Base-by-base conservation (phyloP, 2,888 invertebrate species). In the Drosophila anomelani region DNA sequence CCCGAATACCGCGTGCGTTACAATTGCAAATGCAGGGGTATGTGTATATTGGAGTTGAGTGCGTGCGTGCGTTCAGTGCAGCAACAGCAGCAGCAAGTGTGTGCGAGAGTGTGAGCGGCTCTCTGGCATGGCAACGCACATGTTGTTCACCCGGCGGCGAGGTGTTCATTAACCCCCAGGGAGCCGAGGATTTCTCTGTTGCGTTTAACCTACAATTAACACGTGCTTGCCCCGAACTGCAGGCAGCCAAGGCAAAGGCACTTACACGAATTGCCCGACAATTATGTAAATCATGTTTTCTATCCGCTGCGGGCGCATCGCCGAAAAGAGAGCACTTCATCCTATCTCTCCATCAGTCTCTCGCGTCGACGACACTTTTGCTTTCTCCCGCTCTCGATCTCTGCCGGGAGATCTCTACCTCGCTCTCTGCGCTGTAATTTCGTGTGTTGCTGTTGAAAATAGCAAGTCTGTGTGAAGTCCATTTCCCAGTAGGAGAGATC, bases 171-270 rank as follows among this genome's bases (percentile, higher is more conserved):
- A 84, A 90, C 90, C 85, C 90, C 90, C 85, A 68, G 72, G 67
- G 57, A 15, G 34, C 34, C 20, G 51, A 69, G 55, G 81, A 77
- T 79, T 75, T 83, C 46, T 60, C 8, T 78, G 67, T 73, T 73
- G 49, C 58, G 62, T 83, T 87, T 90, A 90, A 91, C 89, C 91
- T 89, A 81, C 90, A 91, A 91, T 81, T 80, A 85, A 78, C 90
- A 90, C 91, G 91, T 90, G 90, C 80, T 82, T 61, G 72, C 49
- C 71, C 61, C 84, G 54, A 66, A 76, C 64, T 80, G 75, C 61
- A 71, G 71, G 26, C 26, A 26, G 26, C 26, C 26, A 26, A 26
- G 85, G 64, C 74, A 75, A 34, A 53, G 26, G 26, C 51, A 51
- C 51, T 51, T 34, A 64, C 51, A 53, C 39, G 36, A 60, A 46